These are phyloP conservation scores for Xenopus laevis DNA, from an alignment of 2,113 vertebrate genomes.

Conservation along the genomic window DNA sequence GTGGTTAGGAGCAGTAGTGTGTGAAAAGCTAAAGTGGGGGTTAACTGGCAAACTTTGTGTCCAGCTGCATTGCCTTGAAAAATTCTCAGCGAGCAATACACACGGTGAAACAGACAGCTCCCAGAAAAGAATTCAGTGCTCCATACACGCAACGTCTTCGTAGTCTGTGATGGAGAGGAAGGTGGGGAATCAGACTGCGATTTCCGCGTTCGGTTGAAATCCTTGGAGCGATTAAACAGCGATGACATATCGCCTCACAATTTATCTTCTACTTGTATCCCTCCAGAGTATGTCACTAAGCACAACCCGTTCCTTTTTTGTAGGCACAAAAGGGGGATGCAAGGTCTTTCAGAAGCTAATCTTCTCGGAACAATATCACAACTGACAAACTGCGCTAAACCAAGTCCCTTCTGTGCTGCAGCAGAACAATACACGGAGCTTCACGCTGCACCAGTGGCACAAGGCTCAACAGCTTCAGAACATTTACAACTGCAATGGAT, in stretches of 20 bases:
- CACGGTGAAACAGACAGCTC: slow-evolving; percentile 23
- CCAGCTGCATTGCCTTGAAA: background rate
- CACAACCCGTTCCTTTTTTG: too few relatives aligned
- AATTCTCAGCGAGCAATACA: background rate
- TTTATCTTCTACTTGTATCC: too few relatives aligned
- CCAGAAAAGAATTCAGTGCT: background rate
- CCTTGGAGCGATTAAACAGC: slow-evolving; percentile 84
- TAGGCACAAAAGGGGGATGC: too few relatives aligned
- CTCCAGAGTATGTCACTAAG: too few relatives aligned
- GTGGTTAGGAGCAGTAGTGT: background rate
- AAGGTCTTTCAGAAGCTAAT: too few relatives aligned
- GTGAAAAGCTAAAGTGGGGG: background rate
- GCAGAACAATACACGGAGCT: too few relatives aligned
- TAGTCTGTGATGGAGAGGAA: slow-evolving; percentile 83
- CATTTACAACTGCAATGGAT: background rate
- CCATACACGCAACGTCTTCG: slow-evolving; percentile 70
- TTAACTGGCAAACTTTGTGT: background rate
- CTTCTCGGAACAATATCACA: too few relatives aligned
- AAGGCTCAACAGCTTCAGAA: too few relatives aligned
- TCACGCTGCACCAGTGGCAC: too few relatives aligned
- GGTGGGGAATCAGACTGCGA: slow-evolving; percentile 87
- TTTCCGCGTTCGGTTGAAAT: slow-evolving; percentile 84
- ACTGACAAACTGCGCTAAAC: too few relatives aligned
- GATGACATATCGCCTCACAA: slow-evolving; percentile 78
- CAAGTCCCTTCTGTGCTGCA: too few relatives aligned